Conservation (phyloP, 2,888 invertebrate genomes). For the Calameuta pallipes region DNA sequence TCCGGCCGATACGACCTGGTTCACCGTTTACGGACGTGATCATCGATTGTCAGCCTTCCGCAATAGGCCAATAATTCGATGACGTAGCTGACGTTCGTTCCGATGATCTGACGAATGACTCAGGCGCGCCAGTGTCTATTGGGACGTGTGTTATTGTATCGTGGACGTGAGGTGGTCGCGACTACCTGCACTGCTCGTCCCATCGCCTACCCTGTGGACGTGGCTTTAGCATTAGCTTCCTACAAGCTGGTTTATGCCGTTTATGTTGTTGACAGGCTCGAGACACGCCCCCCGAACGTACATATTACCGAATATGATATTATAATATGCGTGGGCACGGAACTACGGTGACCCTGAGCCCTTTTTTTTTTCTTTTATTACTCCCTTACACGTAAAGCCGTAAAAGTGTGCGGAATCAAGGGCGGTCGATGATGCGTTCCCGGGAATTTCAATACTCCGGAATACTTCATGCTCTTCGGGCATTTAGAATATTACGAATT, state of each 20-base stretch:
- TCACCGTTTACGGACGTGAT: background rate
- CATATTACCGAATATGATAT: slow-evolving; percentile 1
- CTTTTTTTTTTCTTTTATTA: background rate
- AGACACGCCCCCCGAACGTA: background rate
- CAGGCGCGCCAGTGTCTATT: background rate
- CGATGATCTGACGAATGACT: background rate
- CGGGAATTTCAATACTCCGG: no score
- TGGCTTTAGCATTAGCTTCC: background rate
- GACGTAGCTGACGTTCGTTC: background rate
- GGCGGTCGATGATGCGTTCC: no score
- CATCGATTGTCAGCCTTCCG: background rate
- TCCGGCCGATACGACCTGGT: background rate
- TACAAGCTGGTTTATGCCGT: background rate
- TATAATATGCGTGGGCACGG: slow-evolving; percentile 1
- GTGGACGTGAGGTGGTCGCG: background rate
- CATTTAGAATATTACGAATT: no score
- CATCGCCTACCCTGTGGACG: background rate
- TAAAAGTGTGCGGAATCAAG: no score
- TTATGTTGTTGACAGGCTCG: background rate
- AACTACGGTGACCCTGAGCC: background rate
- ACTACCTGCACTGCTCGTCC: background rate
- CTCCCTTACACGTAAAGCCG: no score
- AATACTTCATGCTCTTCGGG: no score
- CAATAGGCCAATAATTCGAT: background rate
- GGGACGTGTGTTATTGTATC: background rate